phyloP scores from a whole-genome alignment of 2,797 vertebrate species.

The Sandelia bainsii region DNA sequence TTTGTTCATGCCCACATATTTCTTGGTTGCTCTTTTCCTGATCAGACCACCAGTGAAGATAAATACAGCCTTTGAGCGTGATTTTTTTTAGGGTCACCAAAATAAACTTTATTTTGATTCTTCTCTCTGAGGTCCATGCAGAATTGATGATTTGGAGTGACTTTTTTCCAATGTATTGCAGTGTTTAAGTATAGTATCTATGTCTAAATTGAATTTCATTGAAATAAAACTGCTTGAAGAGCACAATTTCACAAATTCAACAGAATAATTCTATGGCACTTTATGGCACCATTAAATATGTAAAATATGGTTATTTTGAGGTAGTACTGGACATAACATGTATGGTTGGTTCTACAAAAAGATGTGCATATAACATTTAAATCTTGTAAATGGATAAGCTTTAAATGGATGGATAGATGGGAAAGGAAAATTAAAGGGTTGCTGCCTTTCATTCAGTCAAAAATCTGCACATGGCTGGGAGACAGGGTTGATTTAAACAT shows the following conservation, averaged over 20 bases:
- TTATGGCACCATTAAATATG: no score
- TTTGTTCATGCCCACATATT: conserved; percentile 24
- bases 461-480: neutral
- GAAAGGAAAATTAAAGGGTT: neutral
- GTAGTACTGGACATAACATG: no score
- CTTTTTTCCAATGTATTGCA: neutral
- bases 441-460: neutral
- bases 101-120: conserved; percentile 46
- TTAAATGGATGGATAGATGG: neutral
- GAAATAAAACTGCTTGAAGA: neutral
- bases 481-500: conserved; percentile 12
- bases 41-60: conserved; percentile 29
- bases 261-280: no score
- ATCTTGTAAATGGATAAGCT: no score
- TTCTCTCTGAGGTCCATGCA: neutral
- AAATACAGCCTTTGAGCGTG: conserved; percentile 27
- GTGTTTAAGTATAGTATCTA: no score
- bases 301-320: no score
- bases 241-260: neutral
- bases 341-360: no score
- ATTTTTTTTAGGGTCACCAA: conserved; percentile 24
- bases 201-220: neutral
- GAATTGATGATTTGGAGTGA: neutral
- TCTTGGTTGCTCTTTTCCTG: conserved; percentile 16
- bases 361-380: no score